phyloP scores from a whole-genome alignment of 2,113 vertebrate genomes.

The Dasypus novemcinctus region DNA sequence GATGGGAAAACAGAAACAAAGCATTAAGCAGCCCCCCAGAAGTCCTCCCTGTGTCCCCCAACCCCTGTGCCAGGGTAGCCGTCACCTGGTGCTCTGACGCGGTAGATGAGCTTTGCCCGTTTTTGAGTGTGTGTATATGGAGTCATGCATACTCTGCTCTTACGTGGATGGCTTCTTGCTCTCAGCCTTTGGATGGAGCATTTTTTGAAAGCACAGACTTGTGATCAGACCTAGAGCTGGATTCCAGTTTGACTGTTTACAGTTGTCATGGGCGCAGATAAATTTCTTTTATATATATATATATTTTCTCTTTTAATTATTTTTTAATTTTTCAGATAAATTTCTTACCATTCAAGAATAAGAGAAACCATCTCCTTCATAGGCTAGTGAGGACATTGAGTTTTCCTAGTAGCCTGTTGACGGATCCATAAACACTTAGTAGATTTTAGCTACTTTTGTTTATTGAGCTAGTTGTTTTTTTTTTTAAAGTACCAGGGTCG shows the following conservation, averaged over 20 bases:
- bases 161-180: background rate
- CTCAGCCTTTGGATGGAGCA: background rate
- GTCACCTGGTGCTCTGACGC: background rate
- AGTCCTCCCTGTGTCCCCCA: no score
- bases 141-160: rapidly evolving
- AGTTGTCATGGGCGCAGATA: background rate
- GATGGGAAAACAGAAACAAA: background rate
- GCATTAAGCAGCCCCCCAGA: background rate
- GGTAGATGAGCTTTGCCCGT: rapidly evolving
- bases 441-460: rapidly evolving
- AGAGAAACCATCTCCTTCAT: rapidly evolving
- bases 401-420: background rate
- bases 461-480: rapidly evolving
- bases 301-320: no score
- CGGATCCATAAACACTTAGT: rapidly evolving
- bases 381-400: rapidly evolving
- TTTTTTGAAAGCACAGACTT: background rate
- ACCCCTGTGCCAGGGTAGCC: background rate
- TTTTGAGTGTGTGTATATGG: rapidly evolving
- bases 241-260: background rate
- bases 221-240: background rate
- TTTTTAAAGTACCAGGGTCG: no score
- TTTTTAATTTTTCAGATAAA: background rate
- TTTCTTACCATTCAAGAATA: rapidly evolving
- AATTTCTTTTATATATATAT: no score